Base-by-base conservation (phyloP, 1,140 invertebrate genomes). In the Parapsyche elsis region DNA sequence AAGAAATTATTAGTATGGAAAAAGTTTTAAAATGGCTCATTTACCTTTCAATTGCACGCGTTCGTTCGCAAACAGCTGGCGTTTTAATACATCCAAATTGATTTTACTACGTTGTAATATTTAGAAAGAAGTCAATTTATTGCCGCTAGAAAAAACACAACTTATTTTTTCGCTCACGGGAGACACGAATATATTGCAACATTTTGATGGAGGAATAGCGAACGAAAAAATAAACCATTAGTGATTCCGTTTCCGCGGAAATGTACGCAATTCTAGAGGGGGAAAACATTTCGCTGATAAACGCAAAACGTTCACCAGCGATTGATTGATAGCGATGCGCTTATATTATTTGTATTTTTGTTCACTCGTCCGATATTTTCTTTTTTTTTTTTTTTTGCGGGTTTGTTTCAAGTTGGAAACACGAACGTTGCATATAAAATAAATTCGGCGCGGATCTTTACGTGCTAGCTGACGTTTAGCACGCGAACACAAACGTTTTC, bases 221-320 rank as follows among this genome's bases (percentile, higher is more conserved):
- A 26, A 67, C 64, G 64, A 26, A 67, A n/a, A 67, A 67, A 67
- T 67, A 67, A 67, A 67, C 64, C 21, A 61, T 61, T 61, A 61
- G 59, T 1, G 9, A 61, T 21, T 10, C n/a, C 64, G 64, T 67
- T 67, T 26, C 24, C n/a, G 21, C 21, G 64, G 14, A 67, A 26
- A 67, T 9, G 64, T 26, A 26, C 23, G 64, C 64, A 67, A 67
- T 67, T 67, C 64, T n/a, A 16, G 5, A 7, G 7, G 21, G 23
- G 21, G 12, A 67, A 67, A 67, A 67, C 64, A 73, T 73, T 73
- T 45, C 71, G 45, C 46, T 73, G 71, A 73, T 73, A 73, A 73
- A 73, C 71, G 16, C 71, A 46, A 45, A 73, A 73, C 45, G 45
- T 73, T 21, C 24, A 14, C 7, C 71, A 5, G 14, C 71, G 64